These are phyloP conservation scores for Sprattus sprattus DNA, from an alignment of 2,113 vertebrate species.

Conservation along the genomic window DNA sequence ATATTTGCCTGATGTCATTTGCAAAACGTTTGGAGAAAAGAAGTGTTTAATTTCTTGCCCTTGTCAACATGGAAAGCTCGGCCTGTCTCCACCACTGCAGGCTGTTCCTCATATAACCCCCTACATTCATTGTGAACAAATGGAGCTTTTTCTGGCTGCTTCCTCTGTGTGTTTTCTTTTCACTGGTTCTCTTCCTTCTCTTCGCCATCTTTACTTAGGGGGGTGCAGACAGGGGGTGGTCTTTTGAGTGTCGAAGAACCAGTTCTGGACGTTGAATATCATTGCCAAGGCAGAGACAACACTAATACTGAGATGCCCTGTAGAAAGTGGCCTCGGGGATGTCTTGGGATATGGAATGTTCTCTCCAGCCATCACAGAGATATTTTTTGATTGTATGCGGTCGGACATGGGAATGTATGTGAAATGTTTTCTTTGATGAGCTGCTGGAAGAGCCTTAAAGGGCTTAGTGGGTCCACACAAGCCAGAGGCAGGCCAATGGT, in stretches of 20 bases:
- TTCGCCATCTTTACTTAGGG: neutral
- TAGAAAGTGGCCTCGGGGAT: neutral
- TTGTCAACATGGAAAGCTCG: constrained; percentile 9
- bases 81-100: constrained; percentile 15
- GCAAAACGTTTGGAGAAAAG: neutral
- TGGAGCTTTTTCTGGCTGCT: constrained; percentile 23
- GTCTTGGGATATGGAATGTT: neutral
- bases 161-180: constrained; percentile 35
- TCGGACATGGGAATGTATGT: neutral
- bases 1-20: neutral
- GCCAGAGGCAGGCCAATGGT: constrained; percentile 49
- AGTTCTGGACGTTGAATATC: neutral
- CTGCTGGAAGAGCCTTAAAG: neutral
- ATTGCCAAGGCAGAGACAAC: neutral
- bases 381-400: neutral
- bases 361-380: neutral
- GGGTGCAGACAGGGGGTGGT: neutral
- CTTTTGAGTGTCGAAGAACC: neutral
- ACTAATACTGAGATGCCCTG: neutral
- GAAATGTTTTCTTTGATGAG: neutral
- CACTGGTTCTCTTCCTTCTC: constrained; percentile 3
- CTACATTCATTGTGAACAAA: constrained; percentile 3
- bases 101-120: neutral
- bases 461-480: neutral
- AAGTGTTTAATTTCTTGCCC: neutral